phyloP scores from a whole-genome alignment of 2,797 vertebrate species.

The Galagoides demidoff region DNA sequence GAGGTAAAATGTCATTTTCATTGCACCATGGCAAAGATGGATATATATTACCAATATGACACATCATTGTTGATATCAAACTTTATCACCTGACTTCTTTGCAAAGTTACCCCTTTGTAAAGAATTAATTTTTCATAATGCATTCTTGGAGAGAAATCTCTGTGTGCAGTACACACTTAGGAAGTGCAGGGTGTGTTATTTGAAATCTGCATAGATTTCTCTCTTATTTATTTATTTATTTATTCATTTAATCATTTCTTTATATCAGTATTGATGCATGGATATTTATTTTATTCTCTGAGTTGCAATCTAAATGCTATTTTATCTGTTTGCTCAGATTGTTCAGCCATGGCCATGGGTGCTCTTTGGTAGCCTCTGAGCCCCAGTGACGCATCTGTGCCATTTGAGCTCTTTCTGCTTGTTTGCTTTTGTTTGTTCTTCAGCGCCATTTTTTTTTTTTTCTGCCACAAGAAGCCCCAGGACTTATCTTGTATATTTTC shows the following conservation, averaged over 20 bases:
- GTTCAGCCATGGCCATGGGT: neutral
- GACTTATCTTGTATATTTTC: neutral
- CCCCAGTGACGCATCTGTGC: neutral
- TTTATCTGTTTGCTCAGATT: neutral
- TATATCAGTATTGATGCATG: neutral
- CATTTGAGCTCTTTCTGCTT: neutral
- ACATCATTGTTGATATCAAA: neutral
- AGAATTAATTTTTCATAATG: neutral
- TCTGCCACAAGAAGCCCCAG: neutral
- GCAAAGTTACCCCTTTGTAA: neutral
- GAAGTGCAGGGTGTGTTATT: too few relatives aligned
- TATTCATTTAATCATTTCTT: neutral
- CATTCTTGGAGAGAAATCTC: neutral
- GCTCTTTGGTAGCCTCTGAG: too few relatives aligned
- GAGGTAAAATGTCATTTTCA: neutral
- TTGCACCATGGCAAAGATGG: neutral
- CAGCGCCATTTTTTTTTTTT: neutral
- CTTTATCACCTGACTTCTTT: neutral
- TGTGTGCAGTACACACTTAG: neutral
- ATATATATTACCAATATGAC: too few relatives aligned
- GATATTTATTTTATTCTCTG: neutral
- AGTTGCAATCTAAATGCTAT: neutral
- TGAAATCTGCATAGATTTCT: neutral
- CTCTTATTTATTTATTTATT: neutral
- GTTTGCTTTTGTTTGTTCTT: neutral